Evolutionary conservation across 2,113 vertebrate genomes (phyloP), one percentile per base, ranked within the genome.

Genomic region (Dryoscopus gambensis): DNA sequence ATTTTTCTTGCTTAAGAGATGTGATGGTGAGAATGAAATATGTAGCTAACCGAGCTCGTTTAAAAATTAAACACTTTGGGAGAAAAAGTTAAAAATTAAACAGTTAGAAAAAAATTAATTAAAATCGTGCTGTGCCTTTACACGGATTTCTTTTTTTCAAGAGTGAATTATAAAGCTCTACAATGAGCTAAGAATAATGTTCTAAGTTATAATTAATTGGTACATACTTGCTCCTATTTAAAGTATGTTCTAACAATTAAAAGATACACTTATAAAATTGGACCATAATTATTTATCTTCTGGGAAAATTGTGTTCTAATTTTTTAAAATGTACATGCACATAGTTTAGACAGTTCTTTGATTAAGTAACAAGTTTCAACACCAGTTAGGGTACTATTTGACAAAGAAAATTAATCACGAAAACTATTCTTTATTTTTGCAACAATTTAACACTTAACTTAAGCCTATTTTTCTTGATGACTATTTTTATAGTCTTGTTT

Each of bases 281-380:
- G 35, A 89, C 60, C 87, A 60, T 93, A 96, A 97, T 97, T 97
- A 96, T 97, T 97, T 97, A 98, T 97, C 97, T 97, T 87, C 93
- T 94, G 88, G 90, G 94, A 76, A 97, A 97, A 97, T 52, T 91
- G 87, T 93, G 96, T 90, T 97, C 96, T 96, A 97, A 95, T 97
- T 96, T 97, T 95, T 96, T 94, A 27, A 79, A 97, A 96, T 87
- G 75, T 87, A 97, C 96, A 95, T 95, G 93, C 84, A 94, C 55
- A 78, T 35, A 87, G 68, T 91, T 96, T 94, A 95, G 87, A 90
- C 91, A 81, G 64, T 77, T 96, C 70, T 96, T 97, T 97, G 93
- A 97, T 97, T 96, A 96, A 96, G 78, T 89, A 91, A 96, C 86
- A 91, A 88, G 89, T 84, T 97, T 96, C 89, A 96, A 90, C 55